Conservation (phyloP, 2,888 invertebrate species). For the Adelognathus sp. region DNA sequence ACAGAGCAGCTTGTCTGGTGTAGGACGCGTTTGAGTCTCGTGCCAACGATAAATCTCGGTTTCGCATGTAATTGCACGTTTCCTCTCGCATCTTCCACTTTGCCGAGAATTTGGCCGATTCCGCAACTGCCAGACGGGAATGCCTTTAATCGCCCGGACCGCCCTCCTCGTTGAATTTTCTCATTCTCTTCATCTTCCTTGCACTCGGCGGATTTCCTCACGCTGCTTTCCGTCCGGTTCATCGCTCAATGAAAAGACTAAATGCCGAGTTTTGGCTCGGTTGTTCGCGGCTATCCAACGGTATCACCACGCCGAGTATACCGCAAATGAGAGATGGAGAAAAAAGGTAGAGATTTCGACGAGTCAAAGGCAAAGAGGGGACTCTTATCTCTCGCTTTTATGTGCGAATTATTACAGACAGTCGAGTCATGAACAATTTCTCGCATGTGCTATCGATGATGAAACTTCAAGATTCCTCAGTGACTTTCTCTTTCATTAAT, state of each 20-base stretch:
- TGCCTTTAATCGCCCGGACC: slow-evolving; percentile 17
- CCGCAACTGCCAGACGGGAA: neutral
- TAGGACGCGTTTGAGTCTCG: slow-evolving; percentile 23
- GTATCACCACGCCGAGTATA: neutral
- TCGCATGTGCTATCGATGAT: neutral
- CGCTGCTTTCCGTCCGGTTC: slow-evolving; percentile 3
- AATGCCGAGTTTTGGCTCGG: neutral
- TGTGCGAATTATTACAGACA: neutral
- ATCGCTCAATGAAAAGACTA: slow-evolving; percentile 2
- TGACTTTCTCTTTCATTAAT: too few relatives aligned
- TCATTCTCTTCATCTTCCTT: neutral
- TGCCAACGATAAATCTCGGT: slow-evolving; percentile 46
- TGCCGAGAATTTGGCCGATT: neutral
- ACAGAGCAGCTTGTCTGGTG: neutral
- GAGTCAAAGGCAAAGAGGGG: neutral
- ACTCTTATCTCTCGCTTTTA: neutral
- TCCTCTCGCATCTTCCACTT: neutral
- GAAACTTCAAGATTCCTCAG: too few relatives aligned
- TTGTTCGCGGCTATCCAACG: neutral
- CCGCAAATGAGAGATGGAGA: neutral
- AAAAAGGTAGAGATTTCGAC: neutral
- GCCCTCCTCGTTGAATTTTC: slow-evolving; percentile 7
- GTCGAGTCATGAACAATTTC: neutral
- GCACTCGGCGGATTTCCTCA: slow-evolving; percentile 12
- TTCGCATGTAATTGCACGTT: slow-evolving; percentile 45